Conservation (phyloP, 2,888 invertebrate genomes). For the Smittia sp. region DNA sequence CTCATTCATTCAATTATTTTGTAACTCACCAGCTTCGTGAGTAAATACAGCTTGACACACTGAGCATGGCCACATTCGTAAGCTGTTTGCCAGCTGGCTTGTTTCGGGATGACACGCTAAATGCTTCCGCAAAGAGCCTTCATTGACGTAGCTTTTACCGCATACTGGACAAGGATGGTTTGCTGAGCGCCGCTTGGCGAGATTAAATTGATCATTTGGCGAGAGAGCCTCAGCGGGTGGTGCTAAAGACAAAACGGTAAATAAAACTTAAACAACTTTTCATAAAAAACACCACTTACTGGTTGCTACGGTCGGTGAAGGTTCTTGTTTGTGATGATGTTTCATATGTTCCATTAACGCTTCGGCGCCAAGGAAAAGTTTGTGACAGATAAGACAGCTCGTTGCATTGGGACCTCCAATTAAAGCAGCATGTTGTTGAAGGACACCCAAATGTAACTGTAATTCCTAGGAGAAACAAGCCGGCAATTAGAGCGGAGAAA, state of each 20-base stretch:
- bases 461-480: constrained; percentile 63
- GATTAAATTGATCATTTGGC: constrained; percentile 55
- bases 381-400: constrained; percentile 90
- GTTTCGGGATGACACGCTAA: constrained; percentile 92
- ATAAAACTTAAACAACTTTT: not conserved
- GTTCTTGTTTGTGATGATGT: constrained; percentile 68
- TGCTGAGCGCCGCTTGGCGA: constrained; percentile 85
- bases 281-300: not conserved
- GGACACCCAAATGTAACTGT: constrained; percentile 90
- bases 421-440: constrained; percentile 93
- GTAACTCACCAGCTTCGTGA: constrained; percentile 80
- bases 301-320: constrained; percentile 4
- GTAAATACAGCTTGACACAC: constrained; percentile 94
- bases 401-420: constrained; percentile 88
- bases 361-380: constrained; percentile 89
- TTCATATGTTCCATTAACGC: constrained; percentile 96
- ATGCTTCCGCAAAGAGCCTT: constrained; percentile 88
- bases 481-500: not conserved
- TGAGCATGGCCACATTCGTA: constrained; percentile 95
- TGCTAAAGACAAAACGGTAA: constrained; percentile 7
- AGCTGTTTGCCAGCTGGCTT: constrained; percentile 76
- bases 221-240: constrained; percentile 50
- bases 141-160: constrained; percentile 93
- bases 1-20: constrained; percentile 43
- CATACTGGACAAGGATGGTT: constrained; percentile 94